Conservation (phyloP, 1,140 invertebrate genomes). For the Schlechtendalia chinensis region DNA sequence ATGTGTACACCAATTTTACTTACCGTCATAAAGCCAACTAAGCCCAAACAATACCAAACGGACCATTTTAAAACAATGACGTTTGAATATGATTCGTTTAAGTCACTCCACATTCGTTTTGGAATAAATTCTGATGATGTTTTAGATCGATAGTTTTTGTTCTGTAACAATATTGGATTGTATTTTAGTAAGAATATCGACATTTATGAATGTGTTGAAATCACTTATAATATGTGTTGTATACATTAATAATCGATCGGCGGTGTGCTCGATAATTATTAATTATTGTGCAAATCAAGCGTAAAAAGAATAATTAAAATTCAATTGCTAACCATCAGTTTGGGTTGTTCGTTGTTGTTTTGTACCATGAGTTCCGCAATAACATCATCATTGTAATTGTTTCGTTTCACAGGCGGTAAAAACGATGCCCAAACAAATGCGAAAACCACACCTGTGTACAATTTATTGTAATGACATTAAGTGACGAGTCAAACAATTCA, state of each 20-base stretch:
- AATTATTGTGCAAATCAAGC: too few species aligned
- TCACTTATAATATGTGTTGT: too few species aligned
- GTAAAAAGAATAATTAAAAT: not conserved
- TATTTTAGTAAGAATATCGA: too few species aligned
- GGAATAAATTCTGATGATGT: not conserved
- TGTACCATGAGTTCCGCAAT: not conserved
- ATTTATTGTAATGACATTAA: too few species aligned
- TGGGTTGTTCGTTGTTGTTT: not conserved
- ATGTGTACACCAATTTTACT: not conserved
- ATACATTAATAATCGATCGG: too few species aligned
- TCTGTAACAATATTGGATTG: not conserved
- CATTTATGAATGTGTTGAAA: too few species aligned
- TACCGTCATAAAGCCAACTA: slow-evolving; percentile 30
- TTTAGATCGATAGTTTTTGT: not conserved
- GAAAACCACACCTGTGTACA: slow-evolving; percentile 37
- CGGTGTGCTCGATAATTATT: too few species aligned
- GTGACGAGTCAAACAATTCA: too few species aligned
- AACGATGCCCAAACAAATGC: slow-evolving; percentile 35
- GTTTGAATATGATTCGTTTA: slow-evolving; percentile 42
- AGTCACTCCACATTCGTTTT: slow-evolving; percentile 22
- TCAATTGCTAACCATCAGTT: not conserved
- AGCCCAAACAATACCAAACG: slow-evolving; percentile 38
- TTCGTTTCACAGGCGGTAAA: slow-evolving; percentile 34
- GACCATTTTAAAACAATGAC: slow-evolving; percentile 47
- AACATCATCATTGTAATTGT: not conserved